Base-by-base conservation (phyloP, 92 coral and sea anemone species). In the Anthopleura xanthogrammica region DNA sequence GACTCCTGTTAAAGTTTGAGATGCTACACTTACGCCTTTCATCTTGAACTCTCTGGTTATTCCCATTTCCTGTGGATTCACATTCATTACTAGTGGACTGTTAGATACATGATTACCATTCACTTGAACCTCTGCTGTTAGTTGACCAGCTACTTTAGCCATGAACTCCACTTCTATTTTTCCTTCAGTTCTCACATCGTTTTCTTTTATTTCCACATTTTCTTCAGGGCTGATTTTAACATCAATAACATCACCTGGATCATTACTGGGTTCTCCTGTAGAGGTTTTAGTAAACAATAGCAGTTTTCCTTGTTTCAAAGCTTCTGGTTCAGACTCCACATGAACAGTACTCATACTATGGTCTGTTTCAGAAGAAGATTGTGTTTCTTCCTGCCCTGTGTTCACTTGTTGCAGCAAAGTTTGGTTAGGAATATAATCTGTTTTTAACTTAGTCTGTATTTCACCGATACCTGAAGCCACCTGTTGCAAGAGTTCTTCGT, bases 81-180 rank as follows among this genome's bases (percentile, higher is more conserved):
- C 74, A 29, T 68, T 68, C 3, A 68, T 68, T 5, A 68, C 74
- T 29, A 23, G 46, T 29, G 74, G 74, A 36, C 74, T 68, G 74
- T 68, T 36, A 12, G 74, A 36, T 68, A 68, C 74, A 68, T 68
- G 16, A 68, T 68, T 36, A 16, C 74, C 74, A 68, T 68, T 68
- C 74, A 68, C 74, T 12, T 68, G 16, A 68, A 68, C 74, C 42
- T 68, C 74, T 68, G 43, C 74, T 68, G 74, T 68, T 43, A 68
- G 16, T 36, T 68, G 74, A 36, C 74, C 42, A 23, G 43, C 16
- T 24, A 68, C 74, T 68, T 68, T 68, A 36, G 74, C 16, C 17
- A 23, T 68, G 41, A 68, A 68, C 41, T 68, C 74, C 16, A 68
- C 74, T 68, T 68, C 74, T 68, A 68, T 29, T 23, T 23, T 23